Conservation (phyloP, 1,140 invertebrate species). For the Lethrus apterus region DNA sequence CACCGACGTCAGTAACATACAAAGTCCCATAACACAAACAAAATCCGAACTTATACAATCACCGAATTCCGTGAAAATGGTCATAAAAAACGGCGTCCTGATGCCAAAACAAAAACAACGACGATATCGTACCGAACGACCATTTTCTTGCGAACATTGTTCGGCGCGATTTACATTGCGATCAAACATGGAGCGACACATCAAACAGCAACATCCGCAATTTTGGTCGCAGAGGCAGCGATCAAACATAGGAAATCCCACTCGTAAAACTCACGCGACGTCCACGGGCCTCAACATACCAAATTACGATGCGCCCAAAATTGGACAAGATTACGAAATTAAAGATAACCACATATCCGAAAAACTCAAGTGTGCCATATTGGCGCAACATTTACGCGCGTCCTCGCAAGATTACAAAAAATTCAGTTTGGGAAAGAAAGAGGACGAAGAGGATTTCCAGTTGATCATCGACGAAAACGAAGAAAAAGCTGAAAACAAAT, state of each 20-base stretch:
- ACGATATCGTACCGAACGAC: slow-evolving; percentile 82
- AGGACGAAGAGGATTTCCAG: slow-evolving; percentile 55
- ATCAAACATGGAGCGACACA: slow-evolving; percentile 89
- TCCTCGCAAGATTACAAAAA: slow-evolving; percentile 10
- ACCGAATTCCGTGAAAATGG: slow-evolving; percentile 72
- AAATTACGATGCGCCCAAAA: slow-evolving; percentile 32
- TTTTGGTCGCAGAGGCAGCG: slow-evolving; percentile 73
- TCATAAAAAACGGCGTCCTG: slow-evolving; percentile 79
- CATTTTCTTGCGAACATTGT: slow-evolving; percentile 83
- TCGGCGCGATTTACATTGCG: slow-evolving; percentile 80
- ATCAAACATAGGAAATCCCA: slow-evolving; percentile 43
- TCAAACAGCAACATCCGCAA: slow-evolving; percentile 88
- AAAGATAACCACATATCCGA: slow-evolving; percentile 44
- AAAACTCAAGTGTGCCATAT: slow-evolving; percentile 69
- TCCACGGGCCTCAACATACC: slow-evolving; percentile 30
- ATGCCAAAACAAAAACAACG: slow-evolving; percentile 88
- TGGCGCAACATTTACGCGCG: slow-evolving; percentile 67
- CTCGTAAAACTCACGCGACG: slow-evolving; percentile 38
- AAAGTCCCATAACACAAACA: slow-evolving; percentile 26
- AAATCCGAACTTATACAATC: slow-evolving; percentile 37
- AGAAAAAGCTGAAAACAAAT: slow-evolving; percentile 14
- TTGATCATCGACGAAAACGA: slow-evolving; percentile 62
- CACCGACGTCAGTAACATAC: slow-evolving; percentile 28
- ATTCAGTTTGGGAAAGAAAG: slow-evolving; percentile 25
- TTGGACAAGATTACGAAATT: slow-evolving; percentile 29